A percentile compares a stretch with the other conserved stretches of the same genome.
These are phyloP conservation scores for Brenthis daphne DNA, from an alignment of 2,888 invertebrate genomes.

Conservation along the genomic window DNA sequence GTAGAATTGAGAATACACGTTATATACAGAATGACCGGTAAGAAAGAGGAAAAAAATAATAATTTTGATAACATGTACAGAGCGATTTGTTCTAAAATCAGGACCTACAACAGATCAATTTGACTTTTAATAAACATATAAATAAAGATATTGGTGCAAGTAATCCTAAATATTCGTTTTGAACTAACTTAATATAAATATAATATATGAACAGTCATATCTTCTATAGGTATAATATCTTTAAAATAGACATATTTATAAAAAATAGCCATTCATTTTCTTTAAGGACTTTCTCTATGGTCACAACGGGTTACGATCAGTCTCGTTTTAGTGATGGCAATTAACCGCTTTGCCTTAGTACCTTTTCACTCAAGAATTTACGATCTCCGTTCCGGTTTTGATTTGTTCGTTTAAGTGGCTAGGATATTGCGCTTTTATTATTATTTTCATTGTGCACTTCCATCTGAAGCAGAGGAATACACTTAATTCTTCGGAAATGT, in stretches of 20 bases:
- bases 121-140: no score
- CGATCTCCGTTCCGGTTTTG: conserved; percentile 34
- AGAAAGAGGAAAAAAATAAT: no score
- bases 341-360: conserved; percentile 39
- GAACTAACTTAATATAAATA: no score
- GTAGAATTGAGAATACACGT: no score
- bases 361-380: conserved; percentile 34
- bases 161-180: no score
- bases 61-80: no score
- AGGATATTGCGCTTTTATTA: conserved; percentile 30
- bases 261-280: not conserved
- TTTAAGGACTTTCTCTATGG: conserved; percentile 4
- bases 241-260: not conserved
- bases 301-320: conserved; percentile 33
- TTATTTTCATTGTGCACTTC: conserved; percentile 9
- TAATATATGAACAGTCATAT: no score
- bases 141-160: no score
- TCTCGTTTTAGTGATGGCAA: conserved; percentile 42
- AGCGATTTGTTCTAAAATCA: no score
- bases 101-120: no score
- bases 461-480: not conserved
- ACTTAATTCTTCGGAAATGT: not conserved
- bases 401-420: conserved; percentile 31
- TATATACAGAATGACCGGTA: no score
- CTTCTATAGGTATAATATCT: not conserved